Conservation (phyloP, 2,888 invertebrate species). For the Cataglyphis albicans region DNA sequence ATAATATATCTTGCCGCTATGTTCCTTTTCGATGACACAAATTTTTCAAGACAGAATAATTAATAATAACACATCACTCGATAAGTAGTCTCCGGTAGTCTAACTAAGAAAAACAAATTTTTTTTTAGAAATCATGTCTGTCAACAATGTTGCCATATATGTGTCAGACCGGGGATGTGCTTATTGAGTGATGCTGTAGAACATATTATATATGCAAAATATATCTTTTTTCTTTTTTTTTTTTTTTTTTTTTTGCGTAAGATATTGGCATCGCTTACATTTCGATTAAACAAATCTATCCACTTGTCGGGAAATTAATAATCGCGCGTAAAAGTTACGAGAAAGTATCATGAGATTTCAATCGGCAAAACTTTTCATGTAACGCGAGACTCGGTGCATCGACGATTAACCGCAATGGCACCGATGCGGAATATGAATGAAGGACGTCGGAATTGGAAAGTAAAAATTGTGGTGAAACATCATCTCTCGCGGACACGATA, state of each 20-base stretch:
- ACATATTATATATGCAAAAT: not conserved
- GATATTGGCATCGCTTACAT: not conserved
- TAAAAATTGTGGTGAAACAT: conserved; percentile 63
- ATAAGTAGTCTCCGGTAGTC: no score
- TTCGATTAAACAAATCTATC: not conserved
- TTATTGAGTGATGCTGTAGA: no score
- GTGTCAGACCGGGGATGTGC: no score
- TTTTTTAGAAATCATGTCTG: no score
- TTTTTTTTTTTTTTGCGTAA: not conserved
- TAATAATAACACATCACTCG: not conserved
- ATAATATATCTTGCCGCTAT: not conserved
- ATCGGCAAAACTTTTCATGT: conserved; percentile 3
- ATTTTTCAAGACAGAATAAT: not conserved
- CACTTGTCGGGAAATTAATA: not conserved
- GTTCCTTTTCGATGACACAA: not conserved
- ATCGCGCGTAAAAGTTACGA: not conserved
- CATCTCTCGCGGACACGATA: conserved; percentile 48
- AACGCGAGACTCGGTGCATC: conserved; percentile 16
- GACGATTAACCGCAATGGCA: conserved; percentile 50
- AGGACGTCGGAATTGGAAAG: conserved; percentile 62
- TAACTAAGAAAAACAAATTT: no score
- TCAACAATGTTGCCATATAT: no score
- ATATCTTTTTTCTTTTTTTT: not conserved
- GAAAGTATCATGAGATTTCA: not conserved
- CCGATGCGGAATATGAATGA: conserved; percentile 52